phyloP scores from a whole-genome alignment of 2,113 vertebrate species.

The Entomyzon cyanotis region DNA sequence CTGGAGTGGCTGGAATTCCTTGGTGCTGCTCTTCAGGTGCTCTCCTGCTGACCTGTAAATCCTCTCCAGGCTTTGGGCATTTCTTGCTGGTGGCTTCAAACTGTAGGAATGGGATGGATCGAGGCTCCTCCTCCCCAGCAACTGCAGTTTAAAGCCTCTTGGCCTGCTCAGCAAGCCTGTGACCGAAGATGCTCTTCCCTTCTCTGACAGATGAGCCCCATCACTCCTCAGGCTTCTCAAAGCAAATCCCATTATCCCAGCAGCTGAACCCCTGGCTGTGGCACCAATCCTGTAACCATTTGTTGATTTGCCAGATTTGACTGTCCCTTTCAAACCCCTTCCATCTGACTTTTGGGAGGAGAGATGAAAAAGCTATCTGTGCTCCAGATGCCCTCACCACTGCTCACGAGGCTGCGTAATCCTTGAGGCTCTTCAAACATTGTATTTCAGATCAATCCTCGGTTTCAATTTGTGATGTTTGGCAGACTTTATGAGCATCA shows the following conservation, averaged over 20 bases:
- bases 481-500: background rate
- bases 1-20: background rate
- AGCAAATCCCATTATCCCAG: background rate
- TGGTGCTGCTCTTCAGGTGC: background rate
- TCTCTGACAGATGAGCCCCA: background rate
- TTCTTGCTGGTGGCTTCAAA: background rate
- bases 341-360: background rate
- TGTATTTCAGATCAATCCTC: background rate
- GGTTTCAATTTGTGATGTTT: slow-evolving; percentile 14
- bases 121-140: background rate
- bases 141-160: background rate
- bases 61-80: background rate
- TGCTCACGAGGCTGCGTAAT: background rate
- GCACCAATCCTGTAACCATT: background rate
- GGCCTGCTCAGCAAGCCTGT: background rate
- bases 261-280: background rate
- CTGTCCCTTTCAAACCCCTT: background rate
- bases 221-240: background rate
- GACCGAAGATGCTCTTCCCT: background rate
- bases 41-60: background rate
- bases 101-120: background rate
- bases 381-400: background rate
- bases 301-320: background rate
- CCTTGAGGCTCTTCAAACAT: background rate
- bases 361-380: background rate